Conservation (phyloP, 2,888 invertebrate genomes). For the Metallyticus violacea region DNA sequence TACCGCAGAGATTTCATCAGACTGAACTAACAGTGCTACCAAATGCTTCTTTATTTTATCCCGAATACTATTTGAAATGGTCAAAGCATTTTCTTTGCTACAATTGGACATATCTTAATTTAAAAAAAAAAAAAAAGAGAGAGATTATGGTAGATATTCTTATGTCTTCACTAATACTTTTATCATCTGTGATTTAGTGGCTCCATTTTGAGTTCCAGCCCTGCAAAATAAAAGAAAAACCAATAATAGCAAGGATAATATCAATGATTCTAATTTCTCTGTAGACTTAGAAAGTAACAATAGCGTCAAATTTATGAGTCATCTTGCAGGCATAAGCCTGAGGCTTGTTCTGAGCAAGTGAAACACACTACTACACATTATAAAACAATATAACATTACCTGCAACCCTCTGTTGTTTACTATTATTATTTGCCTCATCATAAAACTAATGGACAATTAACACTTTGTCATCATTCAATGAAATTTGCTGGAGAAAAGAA, state of each 20-base stretch:
- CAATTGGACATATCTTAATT: conserved; percentile 31
- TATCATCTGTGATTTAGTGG: conserved; percentile 24
- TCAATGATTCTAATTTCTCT: too few relatives aligned
- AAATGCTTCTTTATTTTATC: conserved; percentile 25
- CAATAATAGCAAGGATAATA: background rate
- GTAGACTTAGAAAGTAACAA: too few relatives aligned
- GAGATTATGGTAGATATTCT: background rate
- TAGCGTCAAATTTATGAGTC: too few relatives aligned
- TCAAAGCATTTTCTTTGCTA: conserved; percentile 31
- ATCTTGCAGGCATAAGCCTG: too few relatives aligned
- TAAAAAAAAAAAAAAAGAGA: background rate
- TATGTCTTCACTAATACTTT: conserved; percentile 25
- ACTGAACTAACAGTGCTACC: conserved; percentile 30
- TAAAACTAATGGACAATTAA: too few relatives aligned
- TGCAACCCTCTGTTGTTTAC: too few relatives aligned
- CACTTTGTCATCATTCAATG: too few relatives aligned
- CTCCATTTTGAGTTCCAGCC: conserved; percentile 34
- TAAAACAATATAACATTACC: too few relatives aligned
- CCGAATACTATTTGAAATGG: conserved; percentile 32
- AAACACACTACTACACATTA: too few relatives aligned
- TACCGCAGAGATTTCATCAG: conserved; percentile 22
- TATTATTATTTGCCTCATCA: too few relatives aligned
- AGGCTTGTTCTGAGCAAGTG: too few relatives aligned
- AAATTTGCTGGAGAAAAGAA: too few relatives aligned
- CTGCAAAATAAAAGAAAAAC: conserved; percentile 25